These are phyloP conservation scores for Sorex fumeus DNA, from an alignment of 2,113 vertebrate species.

Conservation along the genomic window DNA sequence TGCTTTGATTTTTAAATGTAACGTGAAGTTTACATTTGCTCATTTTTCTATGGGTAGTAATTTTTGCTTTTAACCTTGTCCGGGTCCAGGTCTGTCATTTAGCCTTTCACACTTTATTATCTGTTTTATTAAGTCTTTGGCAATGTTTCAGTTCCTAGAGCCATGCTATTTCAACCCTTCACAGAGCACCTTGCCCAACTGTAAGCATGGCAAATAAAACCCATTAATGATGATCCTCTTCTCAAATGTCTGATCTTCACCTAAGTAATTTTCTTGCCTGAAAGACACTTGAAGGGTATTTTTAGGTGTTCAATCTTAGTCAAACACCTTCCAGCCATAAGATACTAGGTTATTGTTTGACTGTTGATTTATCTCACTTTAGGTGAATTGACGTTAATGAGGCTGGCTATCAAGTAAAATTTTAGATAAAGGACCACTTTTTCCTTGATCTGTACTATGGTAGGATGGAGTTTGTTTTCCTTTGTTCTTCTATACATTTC, in stretches of 20 bases:
- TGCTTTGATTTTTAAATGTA: constrained; percentile 28
- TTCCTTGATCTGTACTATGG: not conserved
- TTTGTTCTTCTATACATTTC: not conserved
- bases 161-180: not conserved
- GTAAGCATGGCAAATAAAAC: not conserved
- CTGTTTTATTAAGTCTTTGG: constrained; percentile 46
- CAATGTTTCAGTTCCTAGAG: not conserved
- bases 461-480: not conserved
- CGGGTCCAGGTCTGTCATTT: not conserved
- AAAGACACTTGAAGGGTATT: constrained; percentile 17
- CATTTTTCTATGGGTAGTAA: constrained; percentile 54
- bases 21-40: constrained; percentile 57
- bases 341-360: constrained; percentile 28
- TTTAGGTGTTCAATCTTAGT: not conserved
- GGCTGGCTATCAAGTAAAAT: not conserved
- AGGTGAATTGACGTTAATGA: constrained; percentile 13
- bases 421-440: not conserved
- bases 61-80: constrained; percentile 60
- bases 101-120: constrained; percentile 19
- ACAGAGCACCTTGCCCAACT: not conserved
- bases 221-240: not conserved
- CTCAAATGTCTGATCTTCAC: not conserved
- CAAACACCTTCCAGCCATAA: not conserved
- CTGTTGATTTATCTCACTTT: constrained; percentile 42
- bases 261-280: constrained; percentile 13